Conservation (phyloP, 2,113 vertebrate species). For the Percina caprodes region DNA sequence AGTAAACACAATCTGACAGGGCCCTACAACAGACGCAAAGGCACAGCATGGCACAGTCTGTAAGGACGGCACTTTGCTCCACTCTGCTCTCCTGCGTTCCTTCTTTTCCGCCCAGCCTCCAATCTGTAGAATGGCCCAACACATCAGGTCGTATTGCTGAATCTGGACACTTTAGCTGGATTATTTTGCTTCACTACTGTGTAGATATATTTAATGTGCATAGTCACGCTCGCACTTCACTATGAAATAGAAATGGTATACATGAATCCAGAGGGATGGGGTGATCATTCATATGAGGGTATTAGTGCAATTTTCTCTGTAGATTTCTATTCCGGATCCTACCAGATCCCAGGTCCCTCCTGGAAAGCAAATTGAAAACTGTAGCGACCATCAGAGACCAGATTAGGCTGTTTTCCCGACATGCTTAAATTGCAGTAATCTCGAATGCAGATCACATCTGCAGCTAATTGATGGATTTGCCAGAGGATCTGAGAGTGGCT, state of each 20-base stretch:
- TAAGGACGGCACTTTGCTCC: slow-evolving; percentile 51
- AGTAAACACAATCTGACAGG: slow-evolving; percentile 79
- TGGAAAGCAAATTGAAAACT: slow-evolving; percentile 77
- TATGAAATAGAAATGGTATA: slow-evolving; percentile 29
- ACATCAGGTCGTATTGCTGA: background rate
- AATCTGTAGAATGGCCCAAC: slow-evolving; percentile 9
- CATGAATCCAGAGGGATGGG: slow-evolving; percentile 23
- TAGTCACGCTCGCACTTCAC: background rate
- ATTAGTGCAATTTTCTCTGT: slow-evolving; percentile 30
- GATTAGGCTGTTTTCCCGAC: slow-evolving; percentile 77
- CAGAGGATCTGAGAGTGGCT: slow-evolving; percentile 77
- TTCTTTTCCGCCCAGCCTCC: slow-evolving; percentile 10
- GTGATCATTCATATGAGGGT: slow-evolving; percentile 36
- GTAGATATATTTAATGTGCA: background rate
- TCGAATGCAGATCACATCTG: slow-evolving; percentile 85
- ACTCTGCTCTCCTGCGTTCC: slow-evolving; percentile 1
- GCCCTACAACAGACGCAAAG: slow-evolving; percentile 55
- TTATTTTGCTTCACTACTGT: background rate
- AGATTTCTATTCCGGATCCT: slow-evolving; percentile 37
- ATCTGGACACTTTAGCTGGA: slow-evolving; percentile 22
- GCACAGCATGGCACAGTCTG: slow-evolving; percentile 64
- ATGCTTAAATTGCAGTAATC: slow-evolving; percentile 83
- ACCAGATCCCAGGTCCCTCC: slow-evolving; percentile 55
- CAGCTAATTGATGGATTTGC: slow-evolving; percentile 87
- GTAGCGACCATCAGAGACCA: slow-evolving; percentile 75